Evolutionary conservation across 2,113 vertebrate species (phyloP).

Genomic region (Phasianus colchicus): DNA sequence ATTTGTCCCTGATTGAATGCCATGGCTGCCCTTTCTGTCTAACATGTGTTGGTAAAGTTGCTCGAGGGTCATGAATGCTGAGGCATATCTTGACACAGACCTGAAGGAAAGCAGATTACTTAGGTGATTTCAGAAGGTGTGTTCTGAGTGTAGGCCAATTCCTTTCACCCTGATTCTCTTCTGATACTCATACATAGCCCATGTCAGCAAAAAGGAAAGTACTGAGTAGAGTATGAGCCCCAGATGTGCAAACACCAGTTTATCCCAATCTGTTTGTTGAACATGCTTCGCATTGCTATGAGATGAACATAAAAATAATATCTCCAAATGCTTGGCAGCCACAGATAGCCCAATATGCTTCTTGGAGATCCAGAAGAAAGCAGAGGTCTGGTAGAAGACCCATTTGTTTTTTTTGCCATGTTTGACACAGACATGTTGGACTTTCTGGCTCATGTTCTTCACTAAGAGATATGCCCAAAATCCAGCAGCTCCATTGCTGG

Average conservation of each 20-base stretch:
- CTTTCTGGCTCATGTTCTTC: not conserved
- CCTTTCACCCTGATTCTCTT: not conserved
- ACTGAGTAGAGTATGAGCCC: not conserved
- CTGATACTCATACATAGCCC: not conserved
- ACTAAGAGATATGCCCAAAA: not conserved
- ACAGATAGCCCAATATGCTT: not conserved
- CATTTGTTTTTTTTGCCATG: not conserved
- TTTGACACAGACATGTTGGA: not conserved
- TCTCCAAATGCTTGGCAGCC: not conserved
- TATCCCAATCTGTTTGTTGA: not conserved
- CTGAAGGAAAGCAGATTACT: not conserved
- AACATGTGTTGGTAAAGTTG: rapidly evolving
- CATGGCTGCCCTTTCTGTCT: not conserved
- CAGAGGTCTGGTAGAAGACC: not conserved
- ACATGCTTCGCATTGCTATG: not conserved
- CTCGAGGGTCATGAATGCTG: not conserved
- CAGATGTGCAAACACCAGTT: not conserved
- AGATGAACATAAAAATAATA: not conserved
- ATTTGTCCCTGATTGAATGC: not conserved
- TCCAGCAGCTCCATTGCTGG: rapidly evolving
- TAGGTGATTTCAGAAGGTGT: not conserved
- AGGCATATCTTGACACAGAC: not conserved
- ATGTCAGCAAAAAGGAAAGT: not conserved
- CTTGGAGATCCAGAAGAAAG: not conserved
- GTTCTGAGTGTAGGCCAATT: not conserved